Base-by-base conservation (phyloP, 1,140 invertebrate species). In the Cryptotermes secundus region DNA sequence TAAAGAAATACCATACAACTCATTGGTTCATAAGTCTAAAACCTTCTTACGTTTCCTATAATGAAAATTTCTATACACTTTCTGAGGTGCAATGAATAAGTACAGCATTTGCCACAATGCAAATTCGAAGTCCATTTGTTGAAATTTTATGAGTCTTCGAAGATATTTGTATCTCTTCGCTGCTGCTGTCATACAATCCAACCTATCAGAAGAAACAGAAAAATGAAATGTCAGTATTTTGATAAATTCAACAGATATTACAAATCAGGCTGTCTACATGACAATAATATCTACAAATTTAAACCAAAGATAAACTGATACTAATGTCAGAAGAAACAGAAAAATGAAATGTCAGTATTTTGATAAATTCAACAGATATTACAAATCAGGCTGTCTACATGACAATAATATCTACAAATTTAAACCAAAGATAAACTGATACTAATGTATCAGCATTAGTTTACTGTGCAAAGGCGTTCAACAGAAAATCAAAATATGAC, bases 121-220 rank as follows among this genome's bases (percentile, higher is more conserved):
- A 93, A 98, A 99, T 89, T 99, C 97, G 92, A 99, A 99, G 90
- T 99, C 99, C 99, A 99, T 99, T 91, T 99, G 98, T 88, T 97
- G 93, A 88, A 97, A 98, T 90, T 98, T 97, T 36, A 99, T 92
- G 59, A 99, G 90, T 87, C 98, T 93, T 87, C 97, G 91, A 59
- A 99, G 90, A 90, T 98, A 99, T 92, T 97, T 97, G 88, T 97
- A 97, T 87, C 97, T 93, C 91, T 99, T 99, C 9, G 96, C 95
- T 81, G 96, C 94, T 79, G 97, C 97, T 84, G 95, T 95, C 88
- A 95, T 94, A 87, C 95, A 96, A 86, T 94, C 93, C 81, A 93
- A 92, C 87, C 94, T 92, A 85, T 36, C 89, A 89, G 82, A 83
- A 65, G 85, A 85, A 45, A 84, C 79, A 86, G 34, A 85, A 42